Evolutionary conservation across 1,140 invertebrate genomes (phyloP).

Genomic region (Lasioglossum albipes): DNA sequence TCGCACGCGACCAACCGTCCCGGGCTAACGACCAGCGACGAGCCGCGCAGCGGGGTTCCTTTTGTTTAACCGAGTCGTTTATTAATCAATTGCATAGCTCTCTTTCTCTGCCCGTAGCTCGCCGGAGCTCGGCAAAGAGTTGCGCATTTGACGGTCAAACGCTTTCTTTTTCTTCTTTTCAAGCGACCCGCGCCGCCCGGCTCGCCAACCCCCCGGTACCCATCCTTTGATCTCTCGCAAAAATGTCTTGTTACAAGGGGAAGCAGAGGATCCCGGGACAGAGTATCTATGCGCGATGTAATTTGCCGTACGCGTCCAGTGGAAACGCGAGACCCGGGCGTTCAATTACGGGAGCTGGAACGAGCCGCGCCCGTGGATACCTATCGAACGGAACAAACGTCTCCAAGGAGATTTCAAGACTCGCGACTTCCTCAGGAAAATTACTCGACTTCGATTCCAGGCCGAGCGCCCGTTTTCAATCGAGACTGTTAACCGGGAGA

Average conservation of each 20-base stretch:
- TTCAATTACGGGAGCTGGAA: constrained; percentile 15
- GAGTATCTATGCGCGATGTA: constrained; percentile 9
- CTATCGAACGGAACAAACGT: constrained; percentile 12
- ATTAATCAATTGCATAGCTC: constrained; percentile 49
- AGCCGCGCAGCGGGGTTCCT: constrained; percentile 47
- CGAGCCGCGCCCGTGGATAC: background rate
- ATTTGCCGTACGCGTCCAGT: constrained; percentile 7
- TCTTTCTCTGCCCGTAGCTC: background rate
- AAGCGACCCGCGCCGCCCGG: no score
- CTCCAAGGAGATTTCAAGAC: background rate
- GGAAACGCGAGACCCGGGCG: constrained; percentile 1
- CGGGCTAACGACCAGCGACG: constrained; percentile 22
- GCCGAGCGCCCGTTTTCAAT: no score
- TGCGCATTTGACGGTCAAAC: constrained; percentile 49
- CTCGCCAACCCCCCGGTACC: no score
- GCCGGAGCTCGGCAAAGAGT: background rate
- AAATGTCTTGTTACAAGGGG: constrained; percentile 11
- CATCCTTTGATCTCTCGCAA: constrained; percentile 39
- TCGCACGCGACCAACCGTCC: constrained; percentile 49
- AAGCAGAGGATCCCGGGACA: background rate
- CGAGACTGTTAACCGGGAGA: no score
- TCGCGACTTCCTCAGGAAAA: background rate
- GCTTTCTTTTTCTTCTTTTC: background rate
- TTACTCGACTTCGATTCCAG: background rate
- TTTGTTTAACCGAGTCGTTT: constrained; percentile 58